These are phyloP conservation scores for Heliconius hortense DNA, from an alignment of 2,888 invertebrate genomes.

Conservation along the genomic window DNA sequence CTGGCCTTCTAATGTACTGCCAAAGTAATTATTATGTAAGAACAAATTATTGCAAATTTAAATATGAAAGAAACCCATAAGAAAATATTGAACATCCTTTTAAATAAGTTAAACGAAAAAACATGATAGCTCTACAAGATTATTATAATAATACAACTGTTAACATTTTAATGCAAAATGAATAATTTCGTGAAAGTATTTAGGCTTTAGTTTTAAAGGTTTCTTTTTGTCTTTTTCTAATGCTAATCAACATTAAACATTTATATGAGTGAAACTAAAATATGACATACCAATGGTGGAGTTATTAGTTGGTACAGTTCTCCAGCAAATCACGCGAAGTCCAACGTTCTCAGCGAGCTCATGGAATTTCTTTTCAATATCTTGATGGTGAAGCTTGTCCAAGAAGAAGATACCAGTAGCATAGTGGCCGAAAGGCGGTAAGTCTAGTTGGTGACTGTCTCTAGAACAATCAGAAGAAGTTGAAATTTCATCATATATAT, in stretches of 20 bases:
- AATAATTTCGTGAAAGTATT: constrained; percentile 20
- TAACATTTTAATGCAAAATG: constrained; percentile 29
- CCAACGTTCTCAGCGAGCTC: constrained; percentile 90
- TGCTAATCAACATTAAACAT: constrained; percentile 24
- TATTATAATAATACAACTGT: constrained; percentile 21
- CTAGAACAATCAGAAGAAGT: constrained; percentile 69
- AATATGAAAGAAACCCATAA: constrained; percentile 31
- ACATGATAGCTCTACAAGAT: constrained; percentile 21
- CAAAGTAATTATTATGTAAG: background rate
- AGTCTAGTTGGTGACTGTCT: constrained; percentile 88
- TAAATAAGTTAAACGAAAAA: constrained; percentile 27
- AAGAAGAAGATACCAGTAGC: constrained; percentile 98
- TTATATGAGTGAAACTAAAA: background rate
- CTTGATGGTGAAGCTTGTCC: constrained; percentile 90
- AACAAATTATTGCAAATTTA: background rate
- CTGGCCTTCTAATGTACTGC: background rate
- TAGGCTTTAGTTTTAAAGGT: constrained; percentile 10
- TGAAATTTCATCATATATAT: background rate
- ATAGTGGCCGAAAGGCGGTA: constrained; percentile 94
- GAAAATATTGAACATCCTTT: constrained; percentile 15
- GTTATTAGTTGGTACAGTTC: constrained; percentile 94
- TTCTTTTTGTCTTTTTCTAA: constrained; percentile 8
- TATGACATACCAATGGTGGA: constrained; percentile 87
- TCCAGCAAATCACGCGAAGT: constrained; percentile 94
- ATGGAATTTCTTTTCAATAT: constrained; percentile 90